A percentile compares a stretch with the other conserved stretches of the same genome.
Evolutionary conservation across 1,140 invertebrate genomes (phyloP).

Genomic region (Steinernema feltiae): DNA sequence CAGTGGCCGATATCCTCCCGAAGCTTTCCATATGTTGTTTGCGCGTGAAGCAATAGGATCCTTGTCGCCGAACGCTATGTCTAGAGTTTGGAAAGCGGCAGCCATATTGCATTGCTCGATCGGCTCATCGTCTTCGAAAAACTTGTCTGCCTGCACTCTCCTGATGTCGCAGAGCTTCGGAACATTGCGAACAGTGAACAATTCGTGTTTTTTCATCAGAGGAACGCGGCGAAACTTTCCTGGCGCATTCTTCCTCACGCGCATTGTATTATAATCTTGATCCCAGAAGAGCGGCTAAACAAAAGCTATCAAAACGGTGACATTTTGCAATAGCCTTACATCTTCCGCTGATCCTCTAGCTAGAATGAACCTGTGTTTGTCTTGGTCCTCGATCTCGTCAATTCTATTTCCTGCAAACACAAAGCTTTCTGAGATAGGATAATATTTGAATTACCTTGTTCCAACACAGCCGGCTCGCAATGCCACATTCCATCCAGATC

Average conservation of each 20-base stretch:
- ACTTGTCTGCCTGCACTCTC: neutral
- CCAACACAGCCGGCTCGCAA: neutral
- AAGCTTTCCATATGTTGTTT: neutral
- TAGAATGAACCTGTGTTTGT: no score
- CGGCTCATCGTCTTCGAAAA: neutral
- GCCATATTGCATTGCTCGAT: neutral
- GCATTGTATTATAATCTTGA: neutral
- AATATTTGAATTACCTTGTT: neutral
- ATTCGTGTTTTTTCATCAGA: neutral
- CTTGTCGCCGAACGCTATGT: neutral
- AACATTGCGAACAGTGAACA: neutral
- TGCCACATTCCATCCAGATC: neutral
- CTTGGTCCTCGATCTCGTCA: no score
- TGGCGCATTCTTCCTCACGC: neutral
- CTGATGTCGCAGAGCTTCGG: neutral
- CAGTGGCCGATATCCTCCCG: neutral
- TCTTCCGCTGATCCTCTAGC: no score
- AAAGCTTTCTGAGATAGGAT: no score
- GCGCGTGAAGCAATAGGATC: neutral
- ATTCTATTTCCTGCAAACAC: no score
- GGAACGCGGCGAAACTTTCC: neutral
- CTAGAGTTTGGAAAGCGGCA: neutral
- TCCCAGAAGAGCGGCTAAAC: neutral
- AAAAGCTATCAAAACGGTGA: no score
- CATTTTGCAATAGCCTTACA: no score